Base-by-base conservation (phyloP, 2,888 invertebrate species). In the Dioctria rufipes region DNA sequence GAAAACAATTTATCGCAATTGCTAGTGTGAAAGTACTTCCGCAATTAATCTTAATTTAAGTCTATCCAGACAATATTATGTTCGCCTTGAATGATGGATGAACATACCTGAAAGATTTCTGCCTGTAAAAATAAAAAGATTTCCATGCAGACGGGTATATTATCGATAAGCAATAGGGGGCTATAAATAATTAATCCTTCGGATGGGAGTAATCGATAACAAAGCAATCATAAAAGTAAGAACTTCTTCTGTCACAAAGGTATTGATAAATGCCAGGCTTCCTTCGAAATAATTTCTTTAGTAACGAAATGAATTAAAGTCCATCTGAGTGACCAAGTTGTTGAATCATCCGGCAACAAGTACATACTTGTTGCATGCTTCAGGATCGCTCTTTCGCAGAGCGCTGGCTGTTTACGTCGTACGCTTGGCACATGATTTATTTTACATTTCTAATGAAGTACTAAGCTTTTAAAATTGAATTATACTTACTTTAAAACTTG, bases 291-390 rank as follows among this genome's bases (percentile, higher is more conserved):
- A 6, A 46, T 46, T 46, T 46, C 46, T 5, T 46, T 6, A 46
- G 25, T 46, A 8, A 46, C 46, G 8, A 25, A 25, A 60, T n/a
- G n/a, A 60, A n/a, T 13, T 60, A 65, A 65, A 65, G 65, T 40
- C 5, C 37, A 37, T 39, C 60, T 5, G n/a, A n/a, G n/a, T n/a
- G 60, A 60, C 11, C 3, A 58, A 58, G 61, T 13, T 43, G 75
- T 75, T 75, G 75, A 75, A 75, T 75, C 75, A 75, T 75, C 71
- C 54, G 71, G 71, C 71, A 46, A 13, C 54, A n/a, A 71, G 25
- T 42, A 60, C 11, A n/a, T 54, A 73, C 75, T 75, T 75, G 75
- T 75, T 75, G 75, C 75, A 8, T 60, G 37, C n/a, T 60, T 51
- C 61, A 3, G 60, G 61, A 13, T 25, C 6, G 0, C 42, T 43